Conservation (phyloP, 2,113 vertebrate species). For the Zosterops borbonicus region DNA sequence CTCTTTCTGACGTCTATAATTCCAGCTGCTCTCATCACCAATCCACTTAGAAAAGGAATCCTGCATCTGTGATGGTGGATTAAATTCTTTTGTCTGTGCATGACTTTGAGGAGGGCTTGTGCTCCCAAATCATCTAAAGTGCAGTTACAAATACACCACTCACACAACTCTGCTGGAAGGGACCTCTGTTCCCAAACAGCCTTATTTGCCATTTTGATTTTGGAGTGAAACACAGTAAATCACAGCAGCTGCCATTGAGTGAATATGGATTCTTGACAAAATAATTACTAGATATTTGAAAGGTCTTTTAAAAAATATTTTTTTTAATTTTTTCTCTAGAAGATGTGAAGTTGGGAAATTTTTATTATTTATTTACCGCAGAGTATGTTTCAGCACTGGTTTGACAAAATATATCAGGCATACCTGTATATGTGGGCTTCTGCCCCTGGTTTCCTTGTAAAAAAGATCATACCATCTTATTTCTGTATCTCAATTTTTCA, state of each 20-base stretch:
- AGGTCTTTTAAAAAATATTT: not conserved
- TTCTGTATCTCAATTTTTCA: not conserved
- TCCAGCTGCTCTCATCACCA: not conserved
- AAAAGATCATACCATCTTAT: not conserved
- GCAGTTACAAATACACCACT: not conserved
- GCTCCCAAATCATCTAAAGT: not conserved
- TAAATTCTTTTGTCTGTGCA: not conserved
- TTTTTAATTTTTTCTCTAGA: not conserved
- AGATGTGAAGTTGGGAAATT: not conserved
- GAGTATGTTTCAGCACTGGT: not conserved
- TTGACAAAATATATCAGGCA: not conserved
- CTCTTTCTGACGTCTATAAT: conserved; percentile 10
- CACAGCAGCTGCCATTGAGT: not conserved
- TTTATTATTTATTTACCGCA: not conserved
- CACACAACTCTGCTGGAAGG: not conserved
- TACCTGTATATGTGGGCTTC: not conserved
- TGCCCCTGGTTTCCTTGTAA: not conserved
- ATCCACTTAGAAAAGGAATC: conserved; percentile 23
- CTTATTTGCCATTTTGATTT: not conserved
- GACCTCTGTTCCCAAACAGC: not conserved
- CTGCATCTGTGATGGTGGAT: not conserved
- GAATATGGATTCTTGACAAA: not conserved
- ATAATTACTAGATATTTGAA: not conserved
- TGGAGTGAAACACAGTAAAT: not conserved
- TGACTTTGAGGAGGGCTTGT: not conserved